Base-by-base conservation (phyloP, 2,113 vertebrate genomes). In the Cebus imitator region DNA sequence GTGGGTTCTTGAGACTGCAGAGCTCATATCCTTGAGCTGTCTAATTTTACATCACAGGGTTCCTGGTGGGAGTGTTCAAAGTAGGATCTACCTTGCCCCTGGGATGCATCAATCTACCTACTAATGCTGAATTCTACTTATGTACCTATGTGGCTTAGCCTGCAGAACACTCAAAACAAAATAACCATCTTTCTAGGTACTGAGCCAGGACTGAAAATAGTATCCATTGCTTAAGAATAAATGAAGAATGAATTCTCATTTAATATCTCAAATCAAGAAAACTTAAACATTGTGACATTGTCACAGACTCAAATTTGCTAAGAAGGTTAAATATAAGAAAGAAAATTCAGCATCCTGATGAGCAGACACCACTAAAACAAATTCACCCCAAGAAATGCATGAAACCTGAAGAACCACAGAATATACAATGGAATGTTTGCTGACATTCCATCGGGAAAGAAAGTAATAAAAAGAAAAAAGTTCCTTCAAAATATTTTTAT, bases 291-390 rank as follows among this genome's bases (percentile, higher is more conserved):
- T 95, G 78, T 32, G 78, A 14, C 48, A 75, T 73, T 81, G 48
- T 92, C 43, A 64, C n/a, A 75, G 45, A 68, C 37, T 89, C 1
- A 0, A 97, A 98, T 84, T 97, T 84, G 82, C 95, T 92, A 96
- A 78, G 0, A 0, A 89, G 17, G 27, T 88, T 95, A 89, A 83
- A 94, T 95, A 55, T 97, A 94, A 90, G 94, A 55, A 10, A 35
- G 40, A 87, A 97, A 66, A 48, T 81, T 93, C 87, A 95, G 8
- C 83, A 80, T 57, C 76, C 30, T 45, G 85, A 86, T 86, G 58
- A 95, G 87, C 72, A 64, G 35, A 40, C 32, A 91, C 21, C 35
- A 57, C 6, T 94, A 55, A 96, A 95, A 97, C 94, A 96, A 64
- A 61, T 6, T 8, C 3, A 37, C 55, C 5, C 50, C 66, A 92